These are phyloP conservation scores for Trachops cirrhosus DNA, from an alignment of 2,797 vertebrate species.

Conservation along the genomic window DNA sequence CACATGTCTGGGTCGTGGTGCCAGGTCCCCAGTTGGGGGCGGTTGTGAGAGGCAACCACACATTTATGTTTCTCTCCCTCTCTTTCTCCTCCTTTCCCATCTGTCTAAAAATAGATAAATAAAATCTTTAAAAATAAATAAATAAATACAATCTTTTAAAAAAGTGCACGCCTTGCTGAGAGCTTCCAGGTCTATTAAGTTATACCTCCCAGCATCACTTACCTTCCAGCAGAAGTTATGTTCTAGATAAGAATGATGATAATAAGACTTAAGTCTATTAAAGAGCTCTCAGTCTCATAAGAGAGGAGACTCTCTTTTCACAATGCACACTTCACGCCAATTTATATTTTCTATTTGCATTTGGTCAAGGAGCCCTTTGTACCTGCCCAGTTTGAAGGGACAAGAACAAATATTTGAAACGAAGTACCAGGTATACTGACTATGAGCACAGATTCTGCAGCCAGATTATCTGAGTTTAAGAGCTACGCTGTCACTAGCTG, in stretches of 20 bases:
- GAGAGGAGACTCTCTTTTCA: neutral
- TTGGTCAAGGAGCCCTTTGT: neutral
- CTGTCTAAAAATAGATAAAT: too few relatives aligned
- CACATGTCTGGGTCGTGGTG: too few relatives aligned
- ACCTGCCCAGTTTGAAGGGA: neutral
- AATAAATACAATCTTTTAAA: too few relatives aligned
- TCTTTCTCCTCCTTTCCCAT: too few relatives aligned
- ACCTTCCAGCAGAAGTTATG: neutral
- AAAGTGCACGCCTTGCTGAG: neutral
- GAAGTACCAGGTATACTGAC: fast-evolving
- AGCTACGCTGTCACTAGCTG: neutral
- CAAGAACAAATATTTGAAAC: neutral
- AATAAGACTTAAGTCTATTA: neutral
- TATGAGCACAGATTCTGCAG: too few relatives aligned
- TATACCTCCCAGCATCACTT: neutral
- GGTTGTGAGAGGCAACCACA: too few relatives aligned
- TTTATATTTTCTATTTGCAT: neutral
- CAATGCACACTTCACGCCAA: neutral
- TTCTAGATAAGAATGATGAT: neutral
- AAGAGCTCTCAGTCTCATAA: neutral
- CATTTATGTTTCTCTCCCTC: too few relatives aligned
- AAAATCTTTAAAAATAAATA: too few relatives aligned
- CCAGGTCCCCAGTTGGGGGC: too few relatives aligned
- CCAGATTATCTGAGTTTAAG: neutral
- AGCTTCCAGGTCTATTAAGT: neutral